A percentile compares a stretch with the other conserved stretches of the same genome.
These are phyloP conservation scores for Presbytis comata DNA, from an alignment of 2,797 vertebrate genomes.

Conservation along the genomic window DNA sequence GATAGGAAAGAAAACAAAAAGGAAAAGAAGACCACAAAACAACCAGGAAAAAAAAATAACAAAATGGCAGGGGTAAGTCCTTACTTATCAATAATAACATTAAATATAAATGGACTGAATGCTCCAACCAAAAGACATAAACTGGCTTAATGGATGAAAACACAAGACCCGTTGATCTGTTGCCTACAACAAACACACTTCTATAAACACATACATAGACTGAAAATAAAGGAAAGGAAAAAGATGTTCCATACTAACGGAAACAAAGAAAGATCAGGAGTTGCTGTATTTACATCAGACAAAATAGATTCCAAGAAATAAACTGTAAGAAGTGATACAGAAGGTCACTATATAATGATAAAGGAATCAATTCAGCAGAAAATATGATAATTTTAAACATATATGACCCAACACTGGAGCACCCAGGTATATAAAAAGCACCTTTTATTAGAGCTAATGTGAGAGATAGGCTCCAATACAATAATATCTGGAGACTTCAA, in stretches of 20 bases:
- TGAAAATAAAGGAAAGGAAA: neutral
- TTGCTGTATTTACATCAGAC: neutral
- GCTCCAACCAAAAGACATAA: neutral
- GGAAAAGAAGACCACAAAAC: neutral
- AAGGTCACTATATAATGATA: neutral
- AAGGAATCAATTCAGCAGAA: neutral
- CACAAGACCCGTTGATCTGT: neutral
- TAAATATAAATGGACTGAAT: neutral
- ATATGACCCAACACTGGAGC: neutral
- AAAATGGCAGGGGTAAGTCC: neutral
- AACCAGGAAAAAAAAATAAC: neutral
- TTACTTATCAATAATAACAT: neutral
- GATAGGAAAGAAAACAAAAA: neutral
- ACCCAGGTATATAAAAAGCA: neutral
- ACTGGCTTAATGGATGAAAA: neutral
- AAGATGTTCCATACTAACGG: neutral
- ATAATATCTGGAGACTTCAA: neutral
- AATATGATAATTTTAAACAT: neutral
- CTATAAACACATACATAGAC: neutral
- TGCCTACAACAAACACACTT: neutral
- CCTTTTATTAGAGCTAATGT: neutral
- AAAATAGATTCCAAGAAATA: neutral
- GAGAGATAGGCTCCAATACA: neutral
- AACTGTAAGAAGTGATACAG: neutral
- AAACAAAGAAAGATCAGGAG: neutral